Conservation (phyloP, 2,888 invertebrate species). For the Abscondita cerata region DNA sequence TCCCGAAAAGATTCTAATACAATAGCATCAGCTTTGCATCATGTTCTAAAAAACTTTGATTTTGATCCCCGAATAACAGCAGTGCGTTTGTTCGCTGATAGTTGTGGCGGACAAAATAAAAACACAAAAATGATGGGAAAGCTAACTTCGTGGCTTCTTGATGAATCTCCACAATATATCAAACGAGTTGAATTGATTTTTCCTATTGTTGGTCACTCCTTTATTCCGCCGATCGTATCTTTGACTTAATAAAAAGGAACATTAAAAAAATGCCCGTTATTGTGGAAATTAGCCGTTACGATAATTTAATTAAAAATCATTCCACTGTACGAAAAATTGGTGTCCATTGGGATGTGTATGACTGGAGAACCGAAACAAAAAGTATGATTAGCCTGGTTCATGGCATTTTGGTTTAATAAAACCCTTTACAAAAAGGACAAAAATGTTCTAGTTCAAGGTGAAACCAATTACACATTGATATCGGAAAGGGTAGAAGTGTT, state of each 20-base stretch:
- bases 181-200: background rate
- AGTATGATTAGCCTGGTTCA: background rate
- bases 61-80: background rate
- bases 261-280: background rate
- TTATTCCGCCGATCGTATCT: background rate
- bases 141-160: background rate
- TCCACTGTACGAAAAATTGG: background rate
- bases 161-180: conserved; percentile 1
- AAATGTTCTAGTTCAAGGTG: background rate
- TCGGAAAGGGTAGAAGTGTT: background rate
- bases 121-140: background rate
- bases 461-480: background rate
- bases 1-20: conserved; percentile 19
- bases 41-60: background rate
- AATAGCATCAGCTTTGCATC: conserved; percentile 19
- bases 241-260: background rate
- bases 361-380: background rate
- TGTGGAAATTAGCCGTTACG: background rate
- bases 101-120: conserved; percentile 3
- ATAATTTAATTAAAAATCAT: background rate
- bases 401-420: background rate
- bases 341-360: background rate
- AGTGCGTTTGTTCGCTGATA: conserved; percentile 2
- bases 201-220: conserved; percentile 1
- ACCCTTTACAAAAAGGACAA: background rate